A percentile compares a stretch with the other conserved stretches of the same genome.
Evolutionary conservation across 2,888 invertebrate genomes (phyloP).

Genomic region (Helicoverpa assulta): DNA sequence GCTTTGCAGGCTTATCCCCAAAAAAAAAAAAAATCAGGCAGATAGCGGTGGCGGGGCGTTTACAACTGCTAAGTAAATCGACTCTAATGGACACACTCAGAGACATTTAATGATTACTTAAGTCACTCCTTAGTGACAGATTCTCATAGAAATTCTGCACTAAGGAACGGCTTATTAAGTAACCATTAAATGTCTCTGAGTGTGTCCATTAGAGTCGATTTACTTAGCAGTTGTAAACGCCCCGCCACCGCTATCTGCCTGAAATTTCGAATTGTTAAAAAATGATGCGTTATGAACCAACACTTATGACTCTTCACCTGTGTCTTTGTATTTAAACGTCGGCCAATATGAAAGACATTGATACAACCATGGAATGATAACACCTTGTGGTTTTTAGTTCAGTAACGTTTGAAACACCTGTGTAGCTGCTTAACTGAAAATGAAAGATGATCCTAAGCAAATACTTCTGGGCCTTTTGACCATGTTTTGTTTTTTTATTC

Average conservation of each 20-base stretch:
- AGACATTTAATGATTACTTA: too few species aligned
- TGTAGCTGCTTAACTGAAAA: conserved; percentile 20
- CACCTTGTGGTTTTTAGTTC: background rate
- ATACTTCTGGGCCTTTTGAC: conserved; percentile 34
- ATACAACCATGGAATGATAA: conserved; percentile 8
- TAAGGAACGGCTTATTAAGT: too few species aligned
- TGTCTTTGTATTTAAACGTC: conserved; percentile 65
- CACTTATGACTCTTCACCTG: conserved; percentile 64
- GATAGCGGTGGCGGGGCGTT: conserved; percentile 70
- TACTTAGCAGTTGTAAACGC: conserved; percentile 76
- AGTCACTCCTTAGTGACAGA: too few species aligned
- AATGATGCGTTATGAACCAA: conserved; percentile 68
- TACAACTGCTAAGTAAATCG: conserved; percentile 80
- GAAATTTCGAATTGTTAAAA: conserved; percentile 76
- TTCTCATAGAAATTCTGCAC: too few species aligned
- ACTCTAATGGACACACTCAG: too few species aligned
- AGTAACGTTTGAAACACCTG: conserved; percentile 15
- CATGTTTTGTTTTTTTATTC: conserved; percentile 10
- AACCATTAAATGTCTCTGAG: too few species aligned
- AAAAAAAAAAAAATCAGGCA: too few species aligned
- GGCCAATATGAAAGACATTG: conserved; percentile 62
- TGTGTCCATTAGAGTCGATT: conserved; percentile 75
- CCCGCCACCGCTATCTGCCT: conserved; percentile 70
- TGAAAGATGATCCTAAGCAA: conserved; percentile 41
- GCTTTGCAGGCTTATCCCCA: conserved; percentile 56